phyloP scores from a whole-genome alignment of 2,888 invertebrate species.

The Druceiella hillmani region DNA sequence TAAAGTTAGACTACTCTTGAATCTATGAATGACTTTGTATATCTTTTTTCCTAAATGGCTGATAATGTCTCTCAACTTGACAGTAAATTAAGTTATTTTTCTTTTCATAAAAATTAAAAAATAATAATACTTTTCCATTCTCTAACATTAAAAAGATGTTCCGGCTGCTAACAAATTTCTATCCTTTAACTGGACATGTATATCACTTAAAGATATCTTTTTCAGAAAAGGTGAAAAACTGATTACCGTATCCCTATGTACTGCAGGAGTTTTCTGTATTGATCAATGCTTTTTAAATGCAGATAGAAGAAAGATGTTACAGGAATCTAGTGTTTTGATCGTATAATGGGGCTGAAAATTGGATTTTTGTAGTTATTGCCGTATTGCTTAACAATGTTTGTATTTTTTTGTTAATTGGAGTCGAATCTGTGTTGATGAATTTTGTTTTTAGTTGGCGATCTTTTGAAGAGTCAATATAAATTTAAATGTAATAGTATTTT shows the following conservation, averaged over 20 bases:
- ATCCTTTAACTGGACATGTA: no score
- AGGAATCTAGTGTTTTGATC: constrained; percentile 3
- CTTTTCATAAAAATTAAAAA: no score
- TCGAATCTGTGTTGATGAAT: constrained; percentile 6
- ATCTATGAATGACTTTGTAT: no score
- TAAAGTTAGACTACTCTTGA: no score
- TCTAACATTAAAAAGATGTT: no score
- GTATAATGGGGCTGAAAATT: constrained; percentile 3
- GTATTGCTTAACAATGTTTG: constrained; percentile 5
- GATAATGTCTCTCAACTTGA: no score
- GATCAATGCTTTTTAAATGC: constrained; percentile 5
- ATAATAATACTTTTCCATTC: no score
- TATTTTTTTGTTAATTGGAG: constrained; percentile 7
- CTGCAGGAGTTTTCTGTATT: constrained; percentile 4
- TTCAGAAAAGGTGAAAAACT: constrained; percentile 4
- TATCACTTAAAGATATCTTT: no score
- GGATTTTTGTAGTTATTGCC: constrained; percentile 5
- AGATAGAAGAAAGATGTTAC: constrained; percentile 3
- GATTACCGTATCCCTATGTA: constrained; percentile 4
- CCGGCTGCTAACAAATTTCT: no score
- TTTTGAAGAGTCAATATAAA: constrained; percentile 3
- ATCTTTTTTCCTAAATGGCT: no score
- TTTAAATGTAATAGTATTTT: constrained; percentile 3
- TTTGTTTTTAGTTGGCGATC: constrained; percentile 6
- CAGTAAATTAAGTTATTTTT: no score